A percentile compares a stretch with the other conserved stretches of the same genome.
Conservation (phyloP, 2,113 vertebrate species). For the Austrofundulus limnaeus region DNA sequence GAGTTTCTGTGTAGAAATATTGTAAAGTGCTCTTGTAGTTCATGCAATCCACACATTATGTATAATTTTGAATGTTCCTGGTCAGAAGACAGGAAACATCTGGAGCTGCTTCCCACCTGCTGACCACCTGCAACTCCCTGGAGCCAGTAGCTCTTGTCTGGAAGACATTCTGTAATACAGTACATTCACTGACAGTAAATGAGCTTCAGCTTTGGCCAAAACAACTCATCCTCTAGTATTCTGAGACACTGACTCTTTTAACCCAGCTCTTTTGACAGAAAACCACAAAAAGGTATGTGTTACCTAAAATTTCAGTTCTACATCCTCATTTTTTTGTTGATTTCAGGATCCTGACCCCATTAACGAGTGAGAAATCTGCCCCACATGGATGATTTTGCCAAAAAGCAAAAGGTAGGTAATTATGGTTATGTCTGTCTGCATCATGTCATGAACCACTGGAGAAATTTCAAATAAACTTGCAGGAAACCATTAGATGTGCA, state of each 20-base stretch:
- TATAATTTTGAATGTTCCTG: constrained; percentile 69
- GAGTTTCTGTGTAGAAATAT: too few relatives aligned
- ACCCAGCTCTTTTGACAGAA: too few relatives aligned
- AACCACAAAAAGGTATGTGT: too few relatives aligned
- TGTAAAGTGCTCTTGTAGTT: constrained; percentile 27
- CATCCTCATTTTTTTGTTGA: background rate
- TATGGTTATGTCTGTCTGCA: too few relatives aligned
- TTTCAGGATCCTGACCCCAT: background rate
- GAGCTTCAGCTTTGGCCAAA: constrained; percentile 12
- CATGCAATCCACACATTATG: constrained; percentile 67
- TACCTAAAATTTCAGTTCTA: too few relatives aligned
- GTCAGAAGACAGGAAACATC: constrained; percentile 40
- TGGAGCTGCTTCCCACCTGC: constrained; percentile 67
- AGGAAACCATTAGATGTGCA: too few relatives aligned
- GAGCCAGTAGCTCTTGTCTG: constrained; percentile 54
- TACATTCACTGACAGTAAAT: constrained; percentile 26
- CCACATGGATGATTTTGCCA: too few relatives aligned
- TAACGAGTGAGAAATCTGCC: background rate
- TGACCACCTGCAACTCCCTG: constrained; percentile 49
- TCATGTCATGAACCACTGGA: too few relatives aligned
- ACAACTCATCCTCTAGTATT: constrained; percentile 24
- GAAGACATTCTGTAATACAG: constrained; percentile 69
- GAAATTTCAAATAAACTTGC: too few relatives aligned
- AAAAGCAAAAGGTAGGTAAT: too few relatives aligned
- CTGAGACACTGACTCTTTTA: constrained; percentile 4